Evolutionary conservation across 2,797 vertebrate genomes (phyloP).

Genomic region (Bradypodion ventrale): DNA sequence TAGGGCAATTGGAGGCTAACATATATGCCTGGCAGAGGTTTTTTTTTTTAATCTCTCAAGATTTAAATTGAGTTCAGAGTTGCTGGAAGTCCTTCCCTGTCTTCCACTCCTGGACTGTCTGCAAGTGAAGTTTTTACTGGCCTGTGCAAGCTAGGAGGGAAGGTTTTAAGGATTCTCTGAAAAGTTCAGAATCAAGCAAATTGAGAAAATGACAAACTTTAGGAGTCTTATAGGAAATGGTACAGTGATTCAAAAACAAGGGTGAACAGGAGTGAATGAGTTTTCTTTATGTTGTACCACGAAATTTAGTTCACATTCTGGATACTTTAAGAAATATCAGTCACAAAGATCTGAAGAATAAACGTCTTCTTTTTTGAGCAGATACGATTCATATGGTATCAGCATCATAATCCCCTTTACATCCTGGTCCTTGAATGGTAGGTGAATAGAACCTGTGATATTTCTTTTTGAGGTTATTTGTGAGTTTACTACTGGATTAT

Average conservation of each 20-base stretch:
- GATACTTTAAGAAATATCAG: not conserved
- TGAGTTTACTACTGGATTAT: not conserved
- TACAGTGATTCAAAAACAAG: not conserved
- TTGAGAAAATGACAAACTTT: not conserved
- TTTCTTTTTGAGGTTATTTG: constrained; percentile 29
- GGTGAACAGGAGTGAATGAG: not conserved
- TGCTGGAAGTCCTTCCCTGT: constrained; percentile 56
- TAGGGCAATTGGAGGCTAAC: not conserved
- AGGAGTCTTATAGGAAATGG: not conserved
- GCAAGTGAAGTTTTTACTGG: not conserved
- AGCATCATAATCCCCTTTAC: not conserved
- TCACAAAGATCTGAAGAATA: not conserved
- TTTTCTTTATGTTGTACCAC: not conserved
- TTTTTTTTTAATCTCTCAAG: constrained; percentile 36
- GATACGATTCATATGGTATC: not conserved
- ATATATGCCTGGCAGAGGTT: constrained; percentile 31
- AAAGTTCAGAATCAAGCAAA: not conserved
- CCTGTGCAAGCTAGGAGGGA: not conserved
- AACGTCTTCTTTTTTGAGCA: not conserved
- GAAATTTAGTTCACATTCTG: not conserved
- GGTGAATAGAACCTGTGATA: constrained; percentile 15
- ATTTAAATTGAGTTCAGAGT: constrained; percentile 50
- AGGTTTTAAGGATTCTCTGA: not conserved
- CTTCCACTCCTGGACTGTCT: not conserved
- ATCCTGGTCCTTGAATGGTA: not conserved